Evolutionary conservation across 2,797 vertebrate genomes (phyloP).

Genomic region (Sebastes taczanowskii): DNA sequence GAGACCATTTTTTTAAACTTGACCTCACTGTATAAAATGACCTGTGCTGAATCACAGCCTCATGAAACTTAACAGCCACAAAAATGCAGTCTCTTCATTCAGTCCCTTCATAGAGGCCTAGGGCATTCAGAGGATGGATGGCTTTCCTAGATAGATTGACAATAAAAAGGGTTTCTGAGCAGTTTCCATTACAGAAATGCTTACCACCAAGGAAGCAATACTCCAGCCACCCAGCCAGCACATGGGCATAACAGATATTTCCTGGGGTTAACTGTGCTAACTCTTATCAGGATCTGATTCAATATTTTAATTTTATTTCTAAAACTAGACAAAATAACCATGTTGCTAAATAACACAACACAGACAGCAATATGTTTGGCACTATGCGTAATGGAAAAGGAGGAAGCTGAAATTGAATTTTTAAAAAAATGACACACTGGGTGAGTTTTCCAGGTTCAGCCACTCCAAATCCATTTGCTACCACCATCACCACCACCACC

Average conservation of each 20-base stretch:
- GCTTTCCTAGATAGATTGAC: too few relatives aligned
- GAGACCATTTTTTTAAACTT: too few relatives aligned
- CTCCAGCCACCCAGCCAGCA: background rate
- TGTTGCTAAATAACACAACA: background rate
- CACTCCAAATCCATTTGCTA: conserved; percentile 23
- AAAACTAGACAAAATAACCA: background rate
- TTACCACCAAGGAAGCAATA: background rate
- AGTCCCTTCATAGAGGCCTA: too few relatives aligned
- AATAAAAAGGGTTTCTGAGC: too few relatives aligned
- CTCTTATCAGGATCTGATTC: background rate
- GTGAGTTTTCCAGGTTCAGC: background rate
- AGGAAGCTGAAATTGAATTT: background rate
- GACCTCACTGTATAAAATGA: too few relatives aligned
- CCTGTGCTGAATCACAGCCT: too few relatives aligned
- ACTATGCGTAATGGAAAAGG: background rate
- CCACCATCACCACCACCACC: background rate
- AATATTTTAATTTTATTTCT: background rate
- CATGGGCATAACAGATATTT: background rate
- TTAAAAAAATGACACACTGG: background rate
- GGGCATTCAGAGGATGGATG: too few relatives aligned
- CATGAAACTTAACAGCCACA: too few relatives aligned
- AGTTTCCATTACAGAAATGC: too few relatives aligned
- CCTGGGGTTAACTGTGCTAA: background rate
- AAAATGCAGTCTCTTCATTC: too few relatives aligned
- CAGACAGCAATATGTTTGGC: background rate